Evolutionary conservation across 2,113 vertebrate genomes (phyloP), one percentile per base, ranked within the genome.

Genomic region (Dipodomys merriami): DNA sequence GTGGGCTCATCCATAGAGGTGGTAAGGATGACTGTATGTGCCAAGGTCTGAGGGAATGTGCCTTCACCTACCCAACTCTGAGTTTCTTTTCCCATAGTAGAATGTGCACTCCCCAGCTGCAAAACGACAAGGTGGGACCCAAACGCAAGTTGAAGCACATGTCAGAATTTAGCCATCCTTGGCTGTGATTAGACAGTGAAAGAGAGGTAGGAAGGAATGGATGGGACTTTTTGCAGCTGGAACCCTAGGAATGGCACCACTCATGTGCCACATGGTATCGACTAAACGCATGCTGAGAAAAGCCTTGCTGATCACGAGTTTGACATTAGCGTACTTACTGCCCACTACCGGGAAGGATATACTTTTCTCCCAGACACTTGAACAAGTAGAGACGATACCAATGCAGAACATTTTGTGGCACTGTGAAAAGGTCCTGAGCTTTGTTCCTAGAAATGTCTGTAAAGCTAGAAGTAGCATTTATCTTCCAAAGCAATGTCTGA

Each of bases 141-240:
- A 30, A 30, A 0, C 7, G 33, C 62, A 82, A 23, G 49, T 69
- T 49, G 20, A 30, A 29, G 0, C 49, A 0, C 0, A 0, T 0
- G 2, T 64, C 0, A 0, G 0, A 2, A 1, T 39, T 64, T 25
- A 35, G 39, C 53, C 6, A 18, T 29, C 35, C 25, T 16, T 3
- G n/a, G 62, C 27, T 83, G 68, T 73, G n/a, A 46, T 27, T 20
- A 33, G 30, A 44, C 12, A 6, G 35, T 20, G 29, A 71, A 57
- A 57, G 23, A 22, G 53, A 71, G 53, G 8, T n/a, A 22, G 27
- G 4, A 5, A n/a, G 64, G 68, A 69, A 49, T 1, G 0, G 35
- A 35, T 30, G 5, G 83, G 62, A 9, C 27, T 18, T 67, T 60
- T 0, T 2, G 4, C 39, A 0, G 35, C 46, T 85, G 78, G 0